Percentiles rank a stretch among this genome's conserved stretches.
Conservation (phyloP, 2,888 invertebrate species). For the Tachina lurida region DNA sequence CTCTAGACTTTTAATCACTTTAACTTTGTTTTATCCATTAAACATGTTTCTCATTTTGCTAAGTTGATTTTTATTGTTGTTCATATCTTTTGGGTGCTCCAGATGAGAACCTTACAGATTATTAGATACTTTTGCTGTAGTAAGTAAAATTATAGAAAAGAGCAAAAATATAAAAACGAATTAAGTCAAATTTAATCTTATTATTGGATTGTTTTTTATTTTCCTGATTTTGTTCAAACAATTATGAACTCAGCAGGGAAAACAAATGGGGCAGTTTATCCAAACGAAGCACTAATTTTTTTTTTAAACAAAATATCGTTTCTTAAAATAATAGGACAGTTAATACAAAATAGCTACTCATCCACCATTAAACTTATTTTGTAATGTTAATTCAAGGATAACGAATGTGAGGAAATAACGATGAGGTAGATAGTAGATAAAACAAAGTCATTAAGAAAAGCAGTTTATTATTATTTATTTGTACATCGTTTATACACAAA, state of each 20-base stretch:
- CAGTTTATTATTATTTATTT: background rate
- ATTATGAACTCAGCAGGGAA: constrained; percentile 33
- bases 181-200: constrained; percentile 14
- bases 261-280: constrained; percentile 14
- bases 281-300: background rate
- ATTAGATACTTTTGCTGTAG: constrained; percentile 36
- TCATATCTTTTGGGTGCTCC: constrained; percentile 22
- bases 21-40: constrained; percentile 6
- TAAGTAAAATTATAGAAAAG: background rate
- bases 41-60: background rate
- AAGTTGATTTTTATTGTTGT: constrained; percentile 30
- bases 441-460: constrained; percentile 15
- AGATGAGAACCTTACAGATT: constrained; percentile 61
- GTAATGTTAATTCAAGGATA: constrained; percentile 34
- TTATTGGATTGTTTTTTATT: constrained; percentile 1
- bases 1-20: constrained; percentile 40
- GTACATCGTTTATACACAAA: too few relatives aligned
- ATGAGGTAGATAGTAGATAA: background rate
- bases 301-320: constrained; percentile 4
- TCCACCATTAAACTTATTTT: constrained; percentile 34
- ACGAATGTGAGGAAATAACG: background rate
- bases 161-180: background rate
- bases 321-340: constrained; percentile 28
- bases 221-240: background rate
- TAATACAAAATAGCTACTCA: constrained; percentile 47